Conservation (phyloP, 2,797 vertebrate species). For the Gorsachius magnificus region DNA sequence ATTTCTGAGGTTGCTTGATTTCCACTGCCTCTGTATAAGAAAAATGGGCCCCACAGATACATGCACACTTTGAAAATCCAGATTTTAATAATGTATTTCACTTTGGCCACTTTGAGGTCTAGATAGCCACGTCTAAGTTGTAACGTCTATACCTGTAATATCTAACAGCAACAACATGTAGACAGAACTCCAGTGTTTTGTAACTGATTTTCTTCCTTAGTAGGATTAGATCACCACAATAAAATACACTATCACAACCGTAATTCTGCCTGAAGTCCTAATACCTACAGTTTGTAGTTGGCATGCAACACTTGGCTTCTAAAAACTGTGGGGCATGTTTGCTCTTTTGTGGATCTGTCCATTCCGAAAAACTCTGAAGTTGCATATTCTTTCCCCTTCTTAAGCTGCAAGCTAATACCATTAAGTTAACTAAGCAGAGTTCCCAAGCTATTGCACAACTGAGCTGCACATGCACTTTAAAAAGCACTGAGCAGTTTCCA, state of each 20-base stretch:
- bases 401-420: neutral
- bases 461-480: neutral
- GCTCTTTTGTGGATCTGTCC: neutral
- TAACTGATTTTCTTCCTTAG: neutral
- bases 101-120: neutral
- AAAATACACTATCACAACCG: neutral
- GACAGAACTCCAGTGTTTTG: neutral
- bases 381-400: neutral
- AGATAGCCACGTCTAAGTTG: neutral
- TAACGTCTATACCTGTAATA: fast-evolving
- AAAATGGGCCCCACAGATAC: neutral
- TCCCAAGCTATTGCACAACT: neutral
- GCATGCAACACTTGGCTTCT: neutral
- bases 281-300: neutral
- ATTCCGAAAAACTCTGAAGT: neutral
- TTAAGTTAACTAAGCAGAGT: neutral
- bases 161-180: neutral
- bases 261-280: neutral
- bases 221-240: neutral
- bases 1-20: neutral
- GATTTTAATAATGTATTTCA: neutral
- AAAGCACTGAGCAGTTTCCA: neutral
- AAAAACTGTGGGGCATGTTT: neutral
- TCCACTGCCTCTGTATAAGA: neutral
- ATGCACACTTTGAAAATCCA: neutral